A percentile compares a stretch with the other conserved stretches of the same genome.
These are phyloP conservation scores for Drosophila gaucha DNA, from an alignment of 2,888 invertebrate genomes.

Conservation along the genomic window DNA sequence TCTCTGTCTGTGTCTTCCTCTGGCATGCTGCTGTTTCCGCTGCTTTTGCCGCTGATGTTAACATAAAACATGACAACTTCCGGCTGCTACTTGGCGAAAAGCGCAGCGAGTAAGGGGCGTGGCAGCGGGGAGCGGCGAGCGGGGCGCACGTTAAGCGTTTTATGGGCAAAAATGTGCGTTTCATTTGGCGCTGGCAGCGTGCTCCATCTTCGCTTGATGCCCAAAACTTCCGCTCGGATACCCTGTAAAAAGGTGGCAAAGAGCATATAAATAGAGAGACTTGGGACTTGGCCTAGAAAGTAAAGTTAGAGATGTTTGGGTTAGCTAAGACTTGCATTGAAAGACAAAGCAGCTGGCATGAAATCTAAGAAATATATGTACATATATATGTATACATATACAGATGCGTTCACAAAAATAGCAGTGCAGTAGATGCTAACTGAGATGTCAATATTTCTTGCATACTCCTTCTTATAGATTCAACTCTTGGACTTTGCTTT, in stretches of 20 bases:
- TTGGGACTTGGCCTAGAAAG: not conserved
- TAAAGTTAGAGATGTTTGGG: too few relatives aligned
- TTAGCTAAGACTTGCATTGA: too few relatives aligned
- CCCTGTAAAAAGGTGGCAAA: not conserved
- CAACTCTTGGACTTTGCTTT: too few relatives aligned
- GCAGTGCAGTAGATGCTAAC: too few relatives aligned
- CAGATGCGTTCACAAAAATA: too few relatives aligned
- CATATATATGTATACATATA: too few relatives aligned
- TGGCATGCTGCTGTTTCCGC: slow-evolving; percentile 14
- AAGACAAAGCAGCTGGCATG: too few relatives aligned
- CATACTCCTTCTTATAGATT: too few relatives aligned
- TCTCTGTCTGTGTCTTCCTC: not conserved
- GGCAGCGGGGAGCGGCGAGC: not conserved
- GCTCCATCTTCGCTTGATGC: slow-evolving; percentile 56
- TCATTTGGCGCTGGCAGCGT: slow-evolving; percentile 49
- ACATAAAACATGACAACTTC: slow-evolving; percentile 78
- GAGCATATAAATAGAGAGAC: not conserved
- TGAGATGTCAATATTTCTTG: too few relatives aligned
- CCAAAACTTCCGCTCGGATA: slow-evolving; percentile 50
- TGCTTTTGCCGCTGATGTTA: slow-evolving; percentile 50
- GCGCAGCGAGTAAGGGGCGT: slow-evolving; percentile 9
- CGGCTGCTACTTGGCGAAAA: slow-evolving; percentile 42
- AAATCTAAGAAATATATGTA: too few relatives aligned
- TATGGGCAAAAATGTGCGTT: slow-evolving; percentile 73
- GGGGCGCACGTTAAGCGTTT: slow-evolving; percentile 66